These are phyloP conservation scores for Orgyia antiqua DNA, from an alignment of 2,888 invertebrate species.

Conservation along the genomic window DNA sequence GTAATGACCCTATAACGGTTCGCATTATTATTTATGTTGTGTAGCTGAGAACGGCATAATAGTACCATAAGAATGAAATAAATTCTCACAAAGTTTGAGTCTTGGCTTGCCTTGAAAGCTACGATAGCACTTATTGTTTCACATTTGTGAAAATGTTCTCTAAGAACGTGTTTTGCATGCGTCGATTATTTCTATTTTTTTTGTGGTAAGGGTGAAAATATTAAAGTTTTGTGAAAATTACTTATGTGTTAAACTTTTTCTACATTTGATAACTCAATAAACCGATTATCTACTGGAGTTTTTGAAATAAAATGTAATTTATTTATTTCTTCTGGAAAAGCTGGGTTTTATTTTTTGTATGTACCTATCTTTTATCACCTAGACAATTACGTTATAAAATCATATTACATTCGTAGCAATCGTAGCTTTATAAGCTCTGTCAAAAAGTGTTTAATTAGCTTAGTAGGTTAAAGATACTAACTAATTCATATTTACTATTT, in stretches of 20 bases:
- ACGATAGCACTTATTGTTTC: constrained; percentile 67
- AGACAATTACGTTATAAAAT: too few species aligned
- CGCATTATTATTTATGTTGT: constrained; percentile 77
- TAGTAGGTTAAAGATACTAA: too few species aligned
- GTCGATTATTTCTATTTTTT: constrained; percentile 34
- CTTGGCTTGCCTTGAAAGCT: constrained; percentile 62
- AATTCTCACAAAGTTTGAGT: constrained; percentile 69
- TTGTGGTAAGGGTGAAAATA: constrained; percentile 1
- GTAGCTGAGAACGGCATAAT: constrained; percentile 74
- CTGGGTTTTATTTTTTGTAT: too few species aligned
- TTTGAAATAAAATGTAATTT: not conserved
- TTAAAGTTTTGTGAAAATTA: not conserved
- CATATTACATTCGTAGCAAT: too few species aligned
- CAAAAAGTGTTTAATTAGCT: too few species aligned
- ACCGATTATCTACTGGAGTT: too few species aligned
- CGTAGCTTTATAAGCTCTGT: too few species aligned
- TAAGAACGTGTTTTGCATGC: constrained; percentile 47
- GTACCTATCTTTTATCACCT: too few species aligned
- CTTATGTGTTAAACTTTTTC: too few species aligned
- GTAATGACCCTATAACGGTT: constrained; percentile 74
- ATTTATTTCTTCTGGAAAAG: too few species aligned
- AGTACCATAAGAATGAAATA: constrained; percentile 75
- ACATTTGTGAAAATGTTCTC: constrained; percentile 55
- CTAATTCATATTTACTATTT: too few species aligned
- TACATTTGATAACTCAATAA: too few species aligned